Base-by-base conservation (phyloP, 2,113 vertebrate genomes). In the Tylochromis polylepis region DNA sequence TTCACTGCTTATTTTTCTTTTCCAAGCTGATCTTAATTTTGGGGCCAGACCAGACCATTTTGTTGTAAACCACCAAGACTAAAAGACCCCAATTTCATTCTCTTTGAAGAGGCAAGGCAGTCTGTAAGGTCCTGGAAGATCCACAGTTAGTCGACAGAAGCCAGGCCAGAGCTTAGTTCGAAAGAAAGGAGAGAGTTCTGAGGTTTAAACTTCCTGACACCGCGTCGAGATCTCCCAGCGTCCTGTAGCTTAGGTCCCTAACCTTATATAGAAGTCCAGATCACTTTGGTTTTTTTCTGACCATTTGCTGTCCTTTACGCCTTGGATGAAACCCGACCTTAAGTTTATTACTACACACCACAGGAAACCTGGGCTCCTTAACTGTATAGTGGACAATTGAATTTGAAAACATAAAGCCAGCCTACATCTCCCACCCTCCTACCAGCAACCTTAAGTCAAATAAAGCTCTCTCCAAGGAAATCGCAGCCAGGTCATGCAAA, bases 1-100 rank as follows among this genome's bases (percentile, higher is more conserved):
- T 95, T 87, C 86, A 4, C 38, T 91, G 95, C 90, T 96, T 96
- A 94, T 96, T 96, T 95, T 93, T 91, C 91, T 95, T 96, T 83
- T 88, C 88, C 89, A 89, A 29, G 88, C 88, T 88, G 91, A 95
- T 95, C 90, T 94, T 75, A 24, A 80, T 90, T 93, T 87, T 81
- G 85, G 85, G 89, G 87, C 83, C 20, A 79, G 65, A 93, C 79
- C 85, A 89, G 91, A 87, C 89, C 89, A 88, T 93, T 67, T 89
- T 90, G 86, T 90, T 90, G 83, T 81, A 87, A 94, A 93, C 91
- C 91, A 81, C 85, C 34, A 82, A 80, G 77, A 83, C 90, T 38
- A 70, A 85, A 91, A 88, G 83, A 89, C 86, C 72, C 36, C 75
- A n/a, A 34, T 88, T 88, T 85, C 31, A 78, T 49, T 65, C 34